Evolutionary conservation across 2,797 vertebrate species (phyloP).

Genomic region (Lepilemur septentrionalis): DNA sequence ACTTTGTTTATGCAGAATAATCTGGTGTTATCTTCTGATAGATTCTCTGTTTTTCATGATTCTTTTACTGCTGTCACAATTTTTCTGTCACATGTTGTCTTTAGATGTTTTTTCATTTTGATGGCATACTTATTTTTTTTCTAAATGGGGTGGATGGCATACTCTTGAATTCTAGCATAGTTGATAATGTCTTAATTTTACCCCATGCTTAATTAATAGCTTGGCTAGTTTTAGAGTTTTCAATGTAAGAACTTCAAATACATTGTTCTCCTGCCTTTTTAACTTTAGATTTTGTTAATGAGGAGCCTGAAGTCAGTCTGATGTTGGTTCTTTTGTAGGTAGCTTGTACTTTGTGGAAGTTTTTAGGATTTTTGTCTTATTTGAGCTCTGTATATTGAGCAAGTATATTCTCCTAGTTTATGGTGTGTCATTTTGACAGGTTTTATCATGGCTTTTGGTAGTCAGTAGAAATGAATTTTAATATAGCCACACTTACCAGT

Average conservation of each 20-base stretch:
- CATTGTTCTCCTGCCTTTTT: not conserved
- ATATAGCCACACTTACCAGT: not conserved
- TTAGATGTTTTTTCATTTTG: not conserved
- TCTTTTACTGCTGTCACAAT: not conserved
- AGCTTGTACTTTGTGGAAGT: not conserved
- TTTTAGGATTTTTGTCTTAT: not conserved
- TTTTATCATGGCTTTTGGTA: not conserved
- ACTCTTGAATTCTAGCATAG: not conserved
- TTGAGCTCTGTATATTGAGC: not conserved
- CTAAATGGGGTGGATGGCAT: not conserved
- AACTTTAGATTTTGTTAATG: not conserved
- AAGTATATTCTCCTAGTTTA: not conserved
- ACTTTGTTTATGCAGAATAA: not conserved
- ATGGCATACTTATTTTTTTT: not conserved
- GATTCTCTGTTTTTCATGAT: not conserved
- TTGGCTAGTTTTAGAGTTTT: slow-evolving; percentile 1
- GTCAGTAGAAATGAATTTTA: not conserved
- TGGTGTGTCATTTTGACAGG: not conserved
- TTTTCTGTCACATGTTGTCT: not conserved
- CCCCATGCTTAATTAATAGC: not conserved
- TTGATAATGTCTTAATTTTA: not conserved
- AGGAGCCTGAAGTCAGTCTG: not conserved
- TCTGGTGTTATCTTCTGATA: not conserved
- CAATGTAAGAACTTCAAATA: not conserved
- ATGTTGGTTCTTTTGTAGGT: not conserved